Percentiles rank a stretch among this genome's conserved stretches.
phyloP scores from a whole-genome alignment of 2,797 vertebrate genomes.

The Parauchenoglanis punctatus region DNA sequence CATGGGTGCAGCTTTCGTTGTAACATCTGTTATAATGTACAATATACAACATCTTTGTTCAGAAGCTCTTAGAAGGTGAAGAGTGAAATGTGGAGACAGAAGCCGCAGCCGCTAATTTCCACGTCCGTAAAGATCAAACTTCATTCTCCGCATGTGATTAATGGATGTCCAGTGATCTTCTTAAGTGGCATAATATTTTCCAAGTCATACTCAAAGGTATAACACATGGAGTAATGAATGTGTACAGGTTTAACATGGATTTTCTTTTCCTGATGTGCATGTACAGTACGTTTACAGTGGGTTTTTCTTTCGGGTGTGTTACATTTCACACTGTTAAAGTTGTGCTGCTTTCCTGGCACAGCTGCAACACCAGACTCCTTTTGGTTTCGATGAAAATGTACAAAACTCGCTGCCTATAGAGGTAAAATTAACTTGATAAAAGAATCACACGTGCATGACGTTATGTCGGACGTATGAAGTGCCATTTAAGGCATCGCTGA shows the following conservation, averaged over 20 bases:
- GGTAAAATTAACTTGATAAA: not conserved
- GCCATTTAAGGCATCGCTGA: not conserved
- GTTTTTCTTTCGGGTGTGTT: not conserved
- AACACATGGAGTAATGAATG: not conserved
- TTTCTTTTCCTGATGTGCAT: not conserved
- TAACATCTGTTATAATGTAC: not conserved
- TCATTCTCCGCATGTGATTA: not conserved
- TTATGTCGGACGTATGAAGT: not conserved
- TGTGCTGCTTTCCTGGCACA: not conserved
- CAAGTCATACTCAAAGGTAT: not conserved
- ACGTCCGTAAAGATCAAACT: not conserved
- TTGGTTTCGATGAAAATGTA: not conserved
- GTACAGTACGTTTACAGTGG: not conserved
- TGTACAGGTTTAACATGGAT: not conserved
- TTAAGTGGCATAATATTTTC: not conserved
- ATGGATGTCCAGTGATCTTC: not conserved
- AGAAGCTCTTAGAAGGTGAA: not conserved
- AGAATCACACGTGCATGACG: not conserved
- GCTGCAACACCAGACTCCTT: not conserved
- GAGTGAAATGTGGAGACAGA: no score
- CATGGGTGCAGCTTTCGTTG: not conserved
- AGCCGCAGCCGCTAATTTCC: not conserved
- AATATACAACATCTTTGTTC: not conserved
- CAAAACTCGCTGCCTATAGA: not conserved
- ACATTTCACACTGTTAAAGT: not conserved